phyloP scores from a whole-genome alignment of 2,797 vertebrate species.

The Apodemus agrarius region DNA sequence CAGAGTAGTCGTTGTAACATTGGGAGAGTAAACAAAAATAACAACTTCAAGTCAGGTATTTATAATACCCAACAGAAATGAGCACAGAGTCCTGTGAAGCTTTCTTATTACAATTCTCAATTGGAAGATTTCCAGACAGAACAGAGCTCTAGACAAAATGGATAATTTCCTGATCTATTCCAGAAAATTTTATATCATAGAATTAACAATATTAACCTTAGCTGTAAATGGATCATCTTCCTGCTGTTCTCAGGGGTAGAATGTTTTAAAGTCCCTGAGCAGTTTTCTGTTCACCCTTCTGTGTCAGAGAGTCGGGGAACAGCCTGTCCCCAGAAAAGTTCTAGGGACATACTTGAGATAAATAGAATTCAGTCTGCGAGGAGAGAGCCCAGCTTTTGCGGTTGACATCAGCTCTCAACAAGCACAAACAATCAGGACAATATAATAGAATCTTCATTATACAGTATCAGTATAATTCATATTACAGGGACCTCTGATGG shows the following conservation, averaged over 20 bases:
- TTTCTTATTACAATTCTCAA: neutral
- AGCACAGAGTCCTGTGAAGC: neutral
- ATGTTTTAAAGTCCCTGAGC: neutral
- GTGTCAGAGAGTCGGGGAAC: neutral
- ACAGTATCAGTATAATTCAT: neutral
- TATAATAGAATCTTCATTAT: neutral
- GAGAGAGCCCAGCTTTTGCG: neutral
- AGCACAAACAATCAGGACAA: neutral
- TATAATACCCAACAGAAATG: neutral
- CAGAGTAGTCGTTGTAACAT: no score
- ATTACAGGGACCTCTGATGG: neutral
- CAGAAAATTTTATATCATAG: neutral
- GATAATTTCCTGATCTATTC: neutral
- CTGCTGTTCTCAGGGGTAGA: neutral
- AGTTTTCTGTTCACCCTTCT: neutral
- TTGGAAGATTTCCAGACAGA: neutral
- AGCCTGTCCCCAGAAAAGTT: neutral
- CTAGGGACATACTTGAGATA: neutral
- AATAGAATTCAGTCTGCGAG: neutral
- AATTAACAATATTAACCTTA: neutral
- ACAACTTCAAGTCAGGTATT: neutral
- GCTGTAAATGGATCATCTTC: neutral
- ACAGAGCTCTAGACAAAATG: neutral
- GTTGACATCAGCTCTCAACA: neutral
- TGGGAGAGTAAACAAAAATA: neutral